Base-by-base conservation (phyloP, 2,888 invertebrate genomes). In the Spodoptera exigua region DNA sequence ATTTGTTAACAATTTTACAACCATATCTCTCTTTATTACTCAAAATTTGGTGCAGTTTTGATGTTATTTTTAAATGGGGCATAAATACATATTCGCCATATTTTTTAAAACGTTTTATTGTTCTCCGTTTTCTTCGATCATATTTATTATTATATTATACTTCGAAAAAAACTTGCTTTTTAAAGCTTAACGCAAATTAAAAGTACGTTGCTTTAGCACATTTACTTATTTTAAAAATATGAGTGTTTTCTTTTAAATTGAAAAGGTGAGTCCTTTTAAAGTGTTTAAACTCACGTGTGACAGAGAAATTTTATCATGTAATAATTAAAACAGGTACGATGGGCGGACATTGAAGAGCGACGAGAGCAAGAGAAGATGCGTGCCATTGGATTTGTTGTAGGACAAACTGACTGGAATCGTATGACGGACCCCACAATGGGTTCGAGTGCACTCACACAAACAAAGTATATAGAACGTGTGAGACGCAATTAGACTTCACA, bases 311-410 rank as follows among this genome's bases (percentile, higher is more conserved):
- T 91, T 80, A 92, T 91, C 87, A 83, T 86, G 64, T 89, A 87
- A 81, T 91, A 85, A 84, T 90, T 92, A 83, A 89, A 90, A 92
- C 92, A 99, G 99, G 99, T 99, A 79, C 97, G 99, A 81, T 99
- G 99, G 99, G 99, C 99, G 48, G 99, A 99, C 92, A 95, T 99
- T 84, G 99, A 99, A 95, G 99, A 99, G 90, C 95, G 97, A 84
- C 97, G 97, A 81, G 95, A 97, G 82, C 98, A 98, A 93, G 97
- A 97, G 87, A 97, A 98, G 94, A 97, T 98, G 96, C 96, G 98
- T 51, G 98, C 98, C 21, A 97, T 99, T 69, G 99, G 99, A 17
- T 99, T 99, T 93, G 98, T 99, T 51, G 98, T 99, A 61, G 99
- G 99, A 0, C 98, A 98, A 84, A 99, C 99, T 0, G 98, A 99